phyloP scores from a whole-genome alignment of 1,140 invertebrate species.

The Halyomorpha halys region DNA sequence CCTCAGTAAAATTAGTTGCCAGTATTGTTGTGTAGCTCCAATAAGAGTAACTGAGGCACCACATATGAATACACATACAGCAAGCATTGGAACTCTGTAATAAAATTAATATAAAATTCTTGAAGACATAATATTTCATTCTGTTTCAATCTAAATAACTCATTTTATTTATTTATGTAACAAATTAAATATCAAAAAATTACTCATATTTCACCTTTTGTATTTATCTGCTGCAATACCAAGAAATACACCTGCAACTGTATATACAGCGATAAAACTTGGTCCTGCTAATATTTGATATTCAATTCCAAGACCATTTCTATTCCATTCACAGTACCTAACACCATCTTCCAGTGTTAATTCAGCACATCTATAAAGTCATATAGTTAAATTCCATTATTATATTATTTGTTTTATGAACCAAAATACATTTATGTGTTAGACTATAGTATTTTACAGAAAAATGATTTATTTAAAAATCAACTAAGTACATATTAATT shows the following conservation, averaged over 20 bases:
- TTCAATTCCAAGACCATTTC: slow-evolving; percentile 81
- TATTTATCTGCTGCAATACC: slow-evolving; percentile 74
- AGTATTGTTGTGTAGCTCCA: slow-evolving; percentile 73
- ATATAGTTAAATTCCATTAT: slow-evolving; percentile 12
- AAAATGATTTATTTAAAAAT: too few relatives aligned
- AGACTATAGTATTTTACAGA: too few relatives aligned
- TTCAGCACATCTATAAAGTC: slow-evolving; percentile 47
- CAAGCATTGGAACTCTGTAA: slow-evolving; percentile 56
- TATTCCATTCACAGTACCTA: slow-evolving; percentile 77
- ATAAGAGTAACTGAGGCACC: slow-evolving; percentile 71
- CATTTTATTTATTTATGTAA: too few relatives aligned
- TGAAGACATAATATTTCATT: not conserved
- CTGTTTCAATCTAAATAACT: not conserved
- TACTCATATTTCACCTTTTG: slow-evolving; percentile 38
- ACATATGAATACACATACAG: slow-evolving; percentile 67
- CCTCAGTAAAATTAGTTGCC: slow-evolving; percentile 76
- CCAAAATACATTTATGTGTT: too few relatives aligned
- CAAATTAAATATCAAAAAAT: not conserved
- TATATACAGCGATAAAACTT: slow-evolving; percentile 83
- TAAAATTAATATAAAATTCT: not conserved
- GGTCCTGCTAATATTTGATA: slow-evolving; percentile 88
- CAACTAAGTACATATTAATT: too few relatives aligned
- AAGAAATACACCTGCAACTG: slow-evolving; percentile 70
- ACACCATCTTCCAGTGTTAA: slow-evolving; percentile 53
- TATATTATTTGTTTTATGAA: not conserved